A percentile compares a stretch with the other conserved stretches of the same genome.
These are phyloP conservation scores for Agriopis marginaria DNA, from an alignment of 2,888 invertebrate species.

Conservation along the genomic window DNA sequence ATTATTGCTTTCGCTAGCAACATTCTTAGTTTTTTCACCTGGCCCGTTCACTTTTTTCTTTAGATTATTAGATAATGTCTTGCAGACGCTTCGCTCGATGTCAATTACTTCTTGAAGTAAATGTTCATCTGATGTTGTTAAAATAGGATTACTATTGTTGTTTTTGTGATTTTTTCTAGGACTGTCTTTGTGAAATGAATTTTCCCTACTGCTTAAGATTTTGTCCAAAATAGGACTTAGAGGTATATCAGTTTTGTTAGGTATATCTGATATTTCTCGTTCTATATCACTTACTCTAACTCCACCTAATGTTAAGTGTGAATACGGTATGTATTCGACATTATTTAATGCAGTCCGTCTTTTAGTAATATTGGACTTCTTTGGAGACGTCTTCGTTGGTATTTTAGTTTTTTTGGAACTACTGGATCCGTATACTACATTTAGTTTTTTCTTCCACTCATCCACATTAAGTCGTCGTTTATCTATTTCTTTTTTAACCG, in stretches of 20 bases:
- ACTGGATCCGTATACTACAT: constrained; percentile 66
- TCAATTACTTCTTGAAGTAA: constrained; percentile 77
- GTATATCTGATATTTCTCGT: constrained; percentile 70
- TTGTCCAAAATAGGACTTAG: constrained; percentile 75
- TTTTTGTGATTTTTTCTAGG: constrained; percentile 53
- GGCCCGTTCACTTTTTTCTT: constrained; percentile 45
- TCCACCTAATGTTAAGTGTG: constrained; percentile 79
- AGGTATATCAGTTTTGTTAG: constrained; percentile 66
- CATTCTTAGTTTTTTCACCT: constrained; percentile 42
- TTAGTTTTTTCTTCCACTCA: constrained; percentile 75
- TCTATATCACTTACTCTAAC: constrained; percentile 76
- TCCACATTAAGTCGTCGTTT: constrained; percentile 63
- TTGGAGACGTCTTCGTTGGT: constrained; percentile 47
- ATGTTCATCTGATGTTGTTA: constrained; percentile 80
- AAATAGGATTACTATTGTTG: constrained; percentile 55
- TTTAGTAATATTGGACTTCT: constrained; percentile 44
- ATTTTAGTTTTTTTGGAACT: constrained; percentile 52
- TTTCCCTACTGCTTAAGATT: constrained; percentile 73
- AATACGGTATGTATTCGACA: constrained; percentile 79
- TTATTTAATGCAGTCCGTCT: constrained; percentile 58
- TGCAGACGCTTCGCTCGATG: constrained; percentile 70
- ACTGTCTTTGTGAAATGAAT: constrained; percentile 65
- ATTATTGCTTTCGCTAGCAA: constrained; percentile 49
- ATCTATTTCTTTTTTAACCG: constrained; percentile 51
- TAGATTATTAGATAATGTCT: constrained; percentile 63